Evolutionary conservation across 2,888 invertebrate genomes (phyloP), one percentile per base, ranked within the genome.

Genomic region (Lasioglossum lativentre): DNA sequence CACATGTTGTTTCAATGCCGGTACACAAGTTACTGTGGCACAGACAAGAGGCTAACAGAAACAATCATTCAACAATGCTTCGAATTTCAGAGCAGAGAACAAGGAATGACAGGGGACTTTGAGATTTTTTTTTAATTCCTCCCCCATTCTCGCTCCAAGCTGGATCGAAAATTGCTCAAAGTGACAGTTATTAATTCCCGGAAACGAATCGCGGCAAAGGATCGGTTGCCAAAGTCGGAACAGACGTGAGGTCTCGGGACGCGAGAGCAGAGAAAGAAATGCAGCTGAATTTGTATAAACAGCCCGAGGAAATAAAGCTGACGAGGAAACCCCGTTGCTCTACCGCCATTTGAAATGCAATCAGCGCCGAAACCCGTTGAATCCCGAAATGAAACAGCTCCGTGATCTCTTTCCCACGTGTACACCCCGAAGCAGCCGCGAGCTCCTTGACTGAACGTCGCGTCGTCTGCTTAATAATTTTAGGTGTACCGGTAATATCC

Each of bases 241-340:
- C 40, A 59, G 56, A 52, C 52, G 74, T 40, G 5, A 40, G 45
- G 27, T 68, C 30, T 27, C 66, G 23, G n/a, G n/a, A 4, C 40
- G n/a, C 16, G 27, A 16, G 16, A 27, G 12, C 3, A n/a, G 30
- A 30, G 47, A 45, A 79, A 72, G 14, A 78, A 78, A 56, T 19
- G 68, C 23, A 3, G 63, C 47, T 27, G 45, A 38, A 76, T 76
- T 76, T 76, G 42, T 71, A 72, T 76, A 68, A 72, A 77, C 72
- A 75, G 73, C 59, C 73, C n/a, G 42, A 34, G 77, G 66, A 82
- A 72, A 73, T 82, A 77, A 72, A 42, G 47, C 38, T 52, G 77
- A 73, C 30, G 66, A 38, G 45, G n/a, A n/a, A n/a, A n/a, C 40
- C 14, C 47, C 19, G 38, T 56, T 56, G 23, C 73, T n/a, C 63